A percentile compares a stretch with the other conserved stretches of the same genome.
Evolutionary conservation across 2,888 invertebrate species (phyloP).

Genomic region (Unio pictorum): DNA sequence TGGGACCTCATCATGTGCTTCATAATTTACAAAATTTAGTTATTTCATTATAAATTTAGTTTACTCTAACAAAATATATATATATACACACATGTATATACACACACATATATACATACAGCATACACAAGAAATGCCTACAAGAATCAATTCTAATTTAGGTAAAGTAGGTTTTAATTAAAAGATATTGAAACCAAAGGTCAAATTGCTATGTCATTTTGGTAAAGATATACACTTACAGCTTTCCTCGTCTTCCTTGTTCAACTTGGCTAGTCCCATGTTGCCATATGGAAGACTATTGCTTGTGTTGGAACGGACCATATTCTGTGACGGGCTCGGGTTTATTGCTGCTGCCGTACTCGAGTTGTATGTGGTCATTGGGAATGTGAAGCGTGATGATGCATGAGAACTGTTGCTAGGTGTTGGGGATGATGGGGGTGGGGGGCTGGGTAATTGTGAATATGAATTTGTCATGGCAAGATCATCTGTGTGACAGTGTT

Average conservation of each 20-base stretch:
- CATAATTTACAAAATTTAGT: too few species aligned
- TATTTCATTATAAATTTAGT: too few species aligned
- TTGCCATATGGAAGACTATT: constrained; percentile 55
- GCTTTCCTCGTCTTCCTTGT: constrained; percentile 58
- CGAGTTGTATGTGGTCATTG: constrained; percentile 55
- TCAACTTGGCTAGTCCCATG: constrained; percentile 53
- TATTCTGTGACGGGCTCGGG: constrained; percentile 37
- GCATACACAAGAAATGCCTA: too few species aligned
- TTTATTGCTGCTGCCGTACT: constrained; percentile 22
- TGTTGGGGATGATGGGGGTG: constrained; percentile 61
- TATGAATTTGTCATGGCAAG: constrained; percentile 57
- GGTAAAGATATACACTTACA: constrained; percentile 42
- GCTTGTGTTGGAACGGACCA: constrained; percentile 63
- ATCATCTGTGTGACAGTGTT: constrained; percentile 47
- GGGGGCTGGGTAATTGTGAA: constrained; percentile 55
- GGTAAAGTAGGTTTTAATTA: too few species aligned
- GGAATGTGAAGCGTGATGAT: constrained; percentile 64
- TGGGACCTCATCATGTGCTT: too few species aligned
- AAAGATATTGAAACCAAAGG: too few species aligned
- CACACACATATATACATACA: too few species aligned
- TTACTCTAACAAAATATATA: too few species aligned
- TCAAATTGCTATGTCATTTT: background rate
- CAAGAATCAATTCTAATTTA: too few species aligned
- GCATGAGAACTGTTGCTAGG: constrained; percentile 63
- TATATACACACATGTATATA: too few species aligned